Conservation (phyloP, 2,113 vertebrate species). For the Rhegmatorhina hoffmannsi region DNA sequence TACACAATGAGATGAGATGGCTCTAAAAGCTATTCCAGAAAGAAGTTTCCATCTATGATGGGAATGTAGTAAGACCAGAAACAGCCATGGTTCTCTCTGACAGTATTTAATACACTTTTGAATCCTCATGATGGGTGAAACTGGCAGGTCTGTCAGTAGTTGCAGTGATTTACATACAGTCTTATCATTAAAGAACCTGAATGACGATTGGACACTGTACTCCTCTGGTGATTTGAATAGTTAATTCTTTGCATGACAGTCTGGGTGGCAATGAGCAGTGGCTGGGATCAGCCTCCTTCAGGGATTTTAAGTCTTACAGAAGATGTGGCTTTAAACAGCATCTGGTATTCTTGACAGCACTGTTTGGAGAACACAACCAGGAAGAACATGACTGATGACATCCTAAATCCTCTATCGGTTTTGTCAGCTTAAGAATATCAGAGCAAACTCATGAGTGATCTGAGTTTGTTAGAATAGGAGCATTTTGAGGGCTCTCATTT, state of each 20-base stretch:
- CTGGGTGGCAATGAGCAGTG: background rate
- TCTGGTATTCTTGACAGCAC: fast-evolving
- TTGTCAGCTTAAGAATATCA: background rate
- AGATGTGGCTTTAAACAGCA: background rate
- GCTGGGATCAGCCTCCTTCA: background rate
- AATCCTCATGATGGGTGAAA: background rate
- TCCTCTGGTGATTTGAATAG: background rate
- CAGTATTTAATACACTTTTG: background rate
- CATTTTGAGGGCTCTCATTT: background rate
- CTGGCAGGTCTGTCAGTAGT: background rate
- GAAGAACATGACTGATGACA: background rate
- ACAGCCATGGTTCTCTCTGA: background rate
- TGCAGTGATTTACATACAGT: background rate
- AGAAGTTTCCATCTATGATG: background rate
- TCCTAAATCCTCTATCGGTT: background rate
- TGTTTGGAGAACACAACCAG: background rate
- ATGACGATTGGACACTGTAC: fast-evolving
- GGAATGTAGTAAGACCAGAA: background rate
- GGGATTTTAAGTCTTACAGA: background rate
- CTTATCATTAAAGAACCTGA: background rate
- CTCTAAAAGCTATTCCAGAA: background rate
- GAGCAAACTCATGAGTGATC: background rate
- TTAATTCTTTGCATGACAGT: background rate
- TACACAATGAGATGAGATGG: background rate
- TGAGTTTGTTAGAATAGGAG: background rate